A percentile compares a stretch with the other conserved stretches of the same genome.
Evolutionary conservation across 2,113 vertebrate species (phyloP).

Genomic region (Gobius niger): DNA sequence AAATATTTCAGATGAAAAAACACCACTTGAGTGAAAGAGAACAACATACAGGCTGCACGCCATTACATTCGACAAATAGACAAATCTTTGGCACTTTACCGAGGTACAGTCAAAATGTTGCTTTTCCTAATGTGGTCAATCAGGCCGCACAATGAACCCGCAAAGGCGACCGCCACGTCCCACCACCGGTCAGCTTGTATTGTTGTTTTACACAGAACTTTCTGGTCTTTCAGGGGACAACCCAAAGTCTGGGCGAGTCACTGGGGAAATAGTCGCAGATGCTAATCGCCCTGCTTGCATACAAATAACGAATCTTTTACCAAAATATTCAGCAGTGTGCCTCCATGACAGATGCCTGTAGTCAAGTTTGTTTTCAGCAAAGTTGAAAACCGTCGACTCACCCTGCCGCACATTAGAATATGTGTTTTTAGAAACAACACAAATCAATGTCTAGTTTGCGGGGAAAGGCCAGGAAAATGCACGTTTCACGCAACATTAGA

Average conservation of each 20-base stretch:
- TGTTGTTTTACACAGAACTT: background rate
- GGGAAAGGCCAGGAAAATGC: background rate
- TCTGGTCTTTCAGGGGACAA: no score
- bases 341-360: no score
- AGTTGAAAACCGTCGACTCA: no score
- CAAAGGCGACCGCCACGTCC: background rate
- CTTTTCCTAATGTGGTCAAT: constrained; percentile 4
- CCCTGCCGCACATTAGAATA: background rate
- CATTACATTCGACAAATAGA: constrained; percentile 9
- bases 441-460: background rate
- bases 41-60: constrained; percentile 7
- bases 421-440: background rate
- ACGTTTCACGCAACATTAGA: background rate
- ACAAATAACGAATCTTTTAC: no score
- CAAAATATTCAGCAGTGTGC: no score
- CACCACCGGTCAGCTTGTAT: background rate
- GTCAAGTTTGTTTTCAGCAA: no score
- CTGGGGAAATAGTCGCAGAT: no score
- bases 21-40: constrained; percentile 10
- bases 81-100: background rate
- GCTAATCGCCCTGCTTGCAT: no score
- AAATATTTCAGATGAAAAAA: constrained; percentile 10
- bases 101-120: background rate
- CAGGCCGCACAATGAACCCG: background rate
- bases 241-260: no score